These are phyloP conservation scores for Oryzias melastigma DNA, from an alignment of 2,113 vertebrate species.

Conservation along the genomic window DNA sequence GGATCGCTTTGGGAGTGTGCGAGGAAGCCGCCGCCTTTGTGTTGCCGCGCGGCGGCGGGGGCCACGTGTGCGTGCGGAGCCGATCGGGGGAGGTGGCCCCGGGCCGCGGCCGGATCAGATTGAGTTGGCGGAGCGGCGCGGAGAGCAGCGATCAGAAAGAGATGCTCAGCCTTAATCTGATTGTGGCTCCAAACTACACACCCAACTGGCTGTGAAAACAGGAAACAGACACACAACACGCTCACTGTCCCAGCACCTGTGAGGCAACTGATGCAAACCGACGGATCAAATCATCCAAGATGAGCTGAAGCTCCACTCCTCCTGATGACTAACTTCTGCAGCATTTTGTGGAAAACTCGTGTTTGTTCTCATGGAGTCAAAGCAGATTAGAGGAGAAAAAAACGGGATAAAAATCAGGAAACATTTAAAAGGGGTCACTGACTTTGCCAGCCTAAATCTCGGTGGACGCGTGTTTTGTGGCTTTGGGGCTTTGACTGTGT, in stretches of 20 bases:
- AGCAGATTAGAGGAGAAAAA: background rate
- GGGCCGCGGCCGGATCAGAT: constrained; percentile 47
- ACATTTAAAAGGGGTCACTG: background rate
- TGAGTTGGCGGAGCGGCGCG: constrained; percentile 46
- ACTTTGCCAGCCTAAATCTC: background rate
- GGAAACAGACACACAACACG: background rate
- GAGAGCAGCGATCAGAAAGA: constrained; percentile 40
- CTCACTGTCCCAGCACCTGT: background rate
- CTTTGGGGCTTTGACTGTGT: constrained; percentile 1
- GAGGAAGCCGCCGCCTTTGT: constrained; percentile 1
- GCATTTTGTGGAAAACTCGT: too few relatives aligned
- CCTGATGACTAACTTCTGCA: too few relatives aligned
- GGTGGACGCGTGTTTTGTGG: background rate
- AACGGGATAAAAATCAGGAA: background rate
- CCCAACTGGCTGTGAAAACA: constrained; percentile 6
- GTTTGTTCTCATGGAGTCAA: background rate
- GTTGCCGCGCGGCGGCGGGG: too few relatives aligned
- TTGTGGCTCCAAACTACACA: constrained; percentile 32
- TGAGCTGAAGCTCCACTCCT: too few relatives aligned
- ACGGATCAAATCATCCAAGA: too few relatives aligned
- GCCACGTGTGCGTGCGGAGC: constrained; percentile 4
- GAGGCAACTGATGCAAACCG: background rate
- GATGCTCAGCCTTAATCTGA: constrained; percentile 51
- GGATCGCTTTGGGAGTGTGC: background rate
- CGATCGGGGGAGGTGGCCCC: constrained; percentile 27